These are phyloP conservation scores for Onchidella celtica DNA, from an alignment of 2,888 invertebrate genomes.

Conservation along the genomic window DNA sequence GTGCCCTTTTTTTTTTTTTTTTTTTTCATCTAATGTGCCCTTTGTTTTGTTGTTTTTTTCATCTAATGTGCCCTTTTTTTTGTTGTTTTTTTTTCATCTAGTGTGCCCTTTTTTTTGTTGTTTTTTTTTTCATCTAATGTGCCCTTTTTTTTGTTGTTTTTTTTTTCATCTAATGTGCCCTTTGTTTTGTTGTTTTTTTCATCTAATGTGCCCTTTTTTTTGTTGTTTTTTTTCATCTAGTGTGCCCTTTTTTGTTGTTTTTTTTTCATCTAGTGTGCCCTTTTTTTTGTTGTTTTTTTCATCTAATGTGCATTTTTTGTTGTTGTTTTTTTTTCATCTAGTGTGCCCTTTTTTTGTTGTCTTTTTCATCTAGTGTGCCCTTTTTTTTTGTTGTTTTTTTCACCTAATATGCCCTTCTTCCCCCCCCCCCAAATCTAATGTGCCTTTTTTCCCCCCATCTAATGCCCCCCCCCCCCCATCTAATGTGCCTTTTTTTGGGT, in stretches of 20 bases:
- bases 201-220: background rate
- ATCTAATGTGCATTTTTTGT: background rate
- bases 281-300: background rate
- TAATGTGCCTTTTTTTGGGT: background rate
- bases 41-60: too few relatives aligned
- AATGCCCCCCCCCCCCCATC: too few relatives aligned
- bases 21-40: background rate
- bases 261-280: background rate
- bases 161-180: background rate
- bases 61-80: background rate
- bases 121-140: background rate
- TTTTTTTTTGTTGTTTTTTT: too few relatives aligned
- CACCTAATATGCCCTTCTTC: too few relatives aligned
- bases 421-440: too few relatives aligned
- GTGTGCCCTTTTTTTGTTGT: too few relatives aligned
- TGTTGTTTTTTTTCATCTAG: background rate
- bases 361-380: too few relatives aligned
- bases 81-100: too few relatives aligned
- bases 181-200: background rate
- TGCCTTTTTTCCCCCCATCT: background rate
- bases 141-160: background rate
- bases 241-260: background rate
- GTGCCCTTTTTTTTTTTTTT: background rate
- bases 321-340: background rate
- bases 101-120: background rate